Conservation (phyloP, 2,888 invertebrate species). For the Drosophila eohydei region DNA sequence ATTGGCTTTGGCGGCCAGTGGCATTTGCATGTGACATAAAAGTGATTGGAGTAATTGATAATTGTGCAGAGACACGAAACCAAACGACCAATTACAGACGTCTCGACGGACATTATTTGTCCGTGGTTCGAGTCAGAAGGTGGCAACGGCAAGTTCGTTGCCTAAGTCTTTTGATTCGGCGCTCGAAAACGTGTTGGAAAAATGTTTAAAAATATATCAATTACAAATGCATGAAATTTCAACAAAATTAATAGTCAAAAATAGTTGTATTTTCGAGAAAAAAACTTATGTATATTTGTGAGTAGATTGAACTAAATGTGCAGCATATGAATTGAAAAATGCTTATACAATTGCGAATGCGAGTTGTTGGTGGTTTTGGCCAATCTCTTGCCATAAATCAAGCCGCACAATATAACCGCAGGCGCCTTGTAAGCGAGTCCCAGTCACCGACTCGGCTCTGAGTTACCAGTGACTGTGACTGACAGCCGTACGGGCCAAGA, state of each 20-base stretch:
- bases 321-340: conserved; percentile 63
- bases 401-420: conserved; percentile 75
- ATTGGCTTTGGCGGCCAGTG: conserved; percentile 55
- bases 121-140: conserved; percentile 41
- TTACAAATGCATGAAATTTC: conserved; percentile 53
- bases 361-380: conserved; percentile 53
- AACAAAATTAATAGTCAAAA: conserved; percentile 31
- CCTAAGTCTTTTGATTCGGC: conserved; percentile 61
- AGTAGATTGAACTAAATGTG: conserved; percentile 37
- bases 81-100: conserved; percentile 63
- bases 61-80: conserved; percentile 74
- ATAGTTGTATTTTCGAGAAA: conserved; percentile 19
- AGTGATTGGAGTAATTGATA: conserved; percentile 79
- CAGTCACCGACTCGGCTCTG: conserved; percentile 62
- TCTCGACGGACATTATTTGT: conserved; percentile 26
- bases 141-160: conserved; percentile 60
- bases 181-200: conserved; percentile 9
- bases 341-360: conserved; percentile 70
- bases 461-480: conserved; percentile 74
- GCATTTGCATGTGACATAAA: conserved; percentile 80
- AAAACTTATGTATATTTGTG: conserved; percentile 2
- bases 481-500: conserved; percentile 72
- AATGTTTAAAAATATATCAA: conserved; percentile 28
- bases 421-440: conserved; percentile 79
- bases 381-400: conserved; percentile 80